Evolutionary conservation across 2,888 invertebrate species (phyloP).

Genomic region (Plagodis pulveraria): DNA sequence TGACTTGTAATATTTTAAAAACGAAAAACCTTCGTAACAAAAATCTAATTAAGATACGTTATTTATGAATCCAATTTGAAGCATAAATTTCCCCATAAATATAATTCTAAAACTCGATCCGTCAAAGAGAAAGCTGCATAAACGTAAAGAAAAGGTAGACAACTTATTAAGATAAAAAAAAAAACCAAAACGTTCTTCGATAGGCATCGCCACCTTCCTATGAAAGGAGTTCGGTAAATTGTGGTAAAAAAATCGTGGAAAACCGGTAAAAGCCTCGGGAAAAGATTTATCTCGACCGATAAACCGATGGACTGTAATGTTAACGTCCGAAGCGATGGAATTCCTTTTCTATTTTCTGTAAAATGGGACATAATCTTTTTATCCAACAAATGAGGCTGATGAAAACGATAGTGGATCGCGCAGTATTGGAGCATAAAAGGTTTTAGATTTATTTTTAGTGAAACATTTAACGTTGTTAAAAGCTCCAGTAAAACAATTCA

Average conservation of each 20-base stretch:
- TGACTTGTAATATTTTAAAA: too few relatives aligned
- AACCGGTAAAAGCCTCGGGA: slow-evolving; percentile 45
- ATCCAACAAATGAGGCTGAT: slow-evolving; percentile 21
- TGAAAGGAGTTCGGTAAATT: slow-evolving; percentile 42
- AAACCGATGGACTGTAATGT: slow-evolving; percentile 38
- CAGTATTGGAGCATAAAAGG: neutral
- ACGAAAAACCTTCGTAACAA: too few relatives aligned
- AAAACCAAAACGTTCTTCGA: slow-evolving; percentile 12
- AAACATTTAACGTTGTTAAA: too few relatives aligned
- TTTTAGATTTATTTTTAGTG: too few relatives aligned
- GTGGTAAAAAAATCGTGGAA: slow-evolving; percentile 30
- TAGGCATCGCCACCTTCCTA: slow-evolving; percentile 18
- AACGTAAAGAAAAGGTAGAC: slow-evolving; percentile 4
- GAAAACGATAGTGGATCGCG: slow-evolving; percentile 16
- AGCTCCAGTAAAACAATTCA: too few relatives aligned
- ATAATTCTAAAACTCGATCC: slow-evolving; percentile 5
- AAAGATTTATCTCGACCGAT: slow-evolving; percentile 47
- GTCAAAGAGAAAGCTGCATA: slow-evolving; percentile 5
- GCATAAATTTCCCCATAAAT: slow-evolving; percentile 16
- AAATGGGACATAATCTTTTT: slow-evolving; percentile 26
- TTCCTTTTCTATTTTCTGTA: slow-evolving; percentile 25
- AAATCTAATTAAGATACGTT: too few relatives aligned
- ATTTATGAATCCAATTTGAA: neutral
- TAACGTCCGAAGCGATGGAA: slow-evolving; percentile 16
- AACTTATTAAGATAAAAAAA: slow-evolving; percentile 18